Evolutionary conservation across 1,140 invertebrate genomes (phyloP).

Genomic region (Heliothis virescens): DNA sequence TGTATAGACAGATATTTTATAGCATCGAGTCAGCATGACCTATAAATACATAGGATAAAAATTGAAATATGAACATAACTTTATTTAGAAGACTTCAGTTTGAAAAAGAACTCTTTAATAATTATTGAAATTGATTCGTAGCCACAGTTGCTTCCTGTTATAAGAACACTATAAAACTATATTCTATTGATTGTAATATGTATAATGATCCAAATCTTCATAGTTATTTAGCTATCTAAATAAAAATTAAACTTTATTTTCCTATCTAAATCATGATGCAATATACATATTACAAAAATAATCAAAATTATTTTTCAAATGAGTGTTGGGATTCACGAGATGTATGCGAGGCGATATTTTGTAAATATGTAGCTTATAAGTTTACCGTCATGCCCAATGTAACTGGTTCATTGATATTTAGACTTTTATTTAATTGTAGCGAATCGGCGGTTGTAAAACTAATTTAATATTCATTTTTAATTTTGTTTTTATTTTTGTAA

Average conservation of each 20-base stretch:
- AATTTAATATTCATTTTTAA: slow-evolving; percentile 60
- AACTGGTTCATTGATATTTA: slow-evolving; percentile 41
- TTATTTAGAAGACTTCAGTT: too few relatives aligned
- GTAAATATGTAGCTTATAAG: slow-evolving; percentile 64
- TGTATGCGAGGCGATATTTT: slow-evolving; percentile 47
- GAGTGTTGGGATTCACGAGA: slow-evolving; percentile 14
- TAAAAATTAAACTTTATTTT: slow-evolving; percentile 16
- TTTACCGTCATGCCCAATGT: slow-evolving; percentile 55
- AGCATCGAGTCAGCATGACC: too few relatives aligned
- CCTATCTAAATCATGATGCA: slow-evolving; percentile 27
- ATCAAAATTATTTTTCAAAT: slow-evolving; percentile 42
- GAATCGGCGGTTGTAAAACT: slow-evolving; percentile 63
- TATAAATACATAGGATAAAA: too few relatives aligned
- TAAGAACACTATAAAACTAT: not conserved
- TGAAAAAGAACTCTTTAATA: not conserved
- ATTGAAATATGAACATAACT: not conserved
- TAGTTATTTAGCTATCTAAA: slow-evolving; percentile 8
- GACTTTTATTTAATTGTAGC: slow-evolving; percentile 63
- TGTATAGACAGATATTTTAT: too few relatives aligned
- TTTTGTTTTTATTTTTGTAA: slow-evolving; percentile 81
- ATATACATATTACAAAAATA: slow-evolving; percentile 40
- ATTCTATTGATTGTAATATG: slow-evolving; percentile 36
- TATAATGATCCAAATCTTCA: not conserved
- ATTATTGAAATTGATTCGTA: not conserved
- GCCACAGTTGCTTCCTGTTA: slow-evolving; percentile 14